Percentiles rank a stretch among this genome's conserved stretches.
Conservation (phyloP, 1,140 invertebrate genomes). For the Ostrea edulis region DNA sequence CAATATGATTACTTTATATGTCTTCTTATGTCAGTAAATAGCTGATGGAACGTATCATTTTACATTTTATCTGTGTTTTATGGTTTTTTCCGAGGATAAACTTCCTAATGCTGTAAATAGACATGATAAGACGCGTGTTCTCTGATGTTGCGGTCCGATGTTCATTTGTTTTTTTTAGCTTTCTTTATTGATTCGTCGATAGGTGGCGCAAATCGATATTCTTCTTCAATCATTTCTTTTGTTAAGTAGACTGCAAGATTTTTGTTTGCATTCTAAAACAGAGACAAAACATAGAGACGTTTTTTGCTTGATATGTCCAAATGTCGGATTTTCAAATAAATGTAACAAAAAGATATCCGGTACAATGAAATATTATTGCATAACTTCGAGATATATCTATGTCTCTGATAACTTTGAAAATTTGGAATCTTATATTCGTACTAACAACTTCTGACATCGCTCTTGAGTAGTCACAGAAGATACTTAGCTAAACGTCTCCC, state of each 20-base stretch:
- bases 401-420: too few species aligned
- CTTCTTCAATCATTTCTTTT: neutral
- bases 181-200: slow-evolving; percentile 30
- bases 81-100: slow-evolving; percentile 13
- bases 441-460: too few species aligned
- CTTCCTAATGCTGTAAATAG: slow-evolving; percentile 37
- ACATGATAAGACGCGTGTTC: slow-evolving; percentile 2
- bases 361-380: too few species aligned
- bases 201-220: neutral
- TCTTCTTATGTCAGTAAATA: neutral
- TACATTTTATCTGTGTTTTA: slow-evolving; percentile 31
- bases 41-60: slow-evolving; percentile 13
- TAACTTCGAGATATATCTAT: too few species aligned
- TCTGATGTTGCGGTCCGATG: neutral
- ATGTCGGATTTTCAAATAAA: too few species aligned
- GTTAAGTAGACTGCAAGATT: slow-evolving; percentile 1
- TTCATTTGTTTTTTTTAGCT: slow-evolving; percentile 23
- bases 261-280: too few species aligned
- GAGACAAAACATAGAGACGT: too few species aligned
- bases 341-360: too few species aligned
- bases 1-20: slow-evolving; percentile 1
- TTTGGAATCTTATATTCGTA: too few species aligned
- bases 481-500: neutral
- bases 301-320: too few species aligned
- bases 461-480: too few species aligned